Conservation (phyloP, 2,113 vertebrate genomes). For the Talpa occidentalis region DNA sequence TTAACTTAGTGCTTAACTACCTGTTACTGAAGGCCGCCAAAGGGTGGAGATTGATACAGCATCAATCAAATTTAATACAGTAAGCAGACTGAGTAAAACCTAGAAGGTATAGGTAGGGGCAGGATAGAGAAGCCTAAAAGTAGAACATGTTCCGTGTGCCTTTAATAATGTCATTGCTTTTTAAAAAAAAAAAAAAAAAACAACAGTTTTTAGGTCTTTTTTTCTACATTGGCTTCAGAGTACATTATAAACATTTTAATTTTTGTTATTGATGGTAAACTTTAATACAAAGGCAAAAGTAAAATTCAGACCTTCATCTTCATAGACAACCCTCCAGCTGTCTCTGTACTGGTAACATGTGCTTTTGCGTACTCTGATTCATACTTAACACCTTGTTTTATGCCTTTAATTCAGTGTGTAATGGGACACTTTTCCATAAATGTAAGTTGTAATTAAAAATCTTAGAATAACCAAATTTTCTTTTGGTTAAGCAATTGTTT, state of each 20-base stretch:
- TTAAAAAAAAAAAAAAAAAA: background rate
- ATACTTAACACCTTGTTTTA: background rate
- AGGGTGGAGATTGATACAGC: background rate
- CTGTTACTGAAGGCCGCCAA: background rate
- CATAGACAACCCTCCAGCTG: background rate
- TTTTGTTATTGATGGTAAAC: constrained; percentile 44
- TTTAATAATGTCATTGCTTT: background rate
- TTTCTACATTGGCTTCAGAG: background rate
- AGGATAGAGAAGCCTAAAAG: background rate
- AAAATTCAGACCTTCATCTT: constrained; percentile 50
- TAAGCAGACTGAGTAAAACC: background rate
- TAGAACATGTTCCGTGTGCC: background rate
- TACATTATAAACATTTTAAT: background rate
- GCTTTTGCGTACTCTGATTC: constrained; percentile 8
- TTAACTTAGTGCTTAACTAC: no score
- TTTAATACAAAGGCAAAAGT: background rate
- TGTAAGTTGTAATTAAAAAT: background rate
- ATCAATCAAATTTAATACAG: background rate
- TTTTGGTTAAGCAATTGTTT: background rate
- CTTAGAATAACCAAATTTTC: background rate
- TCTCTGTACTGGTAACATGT: background rate
- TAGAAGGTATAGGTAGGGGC: background rate
- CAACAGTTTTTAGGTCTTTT: constrained; percentile 1
- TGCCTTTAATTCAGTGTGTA: background rate
- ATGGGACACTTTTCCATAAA: constrained; percentile 12